Base-by-base conservation (phyloP, 2,888 invertebrate species). In the Aleiodes alternator region DNA sequence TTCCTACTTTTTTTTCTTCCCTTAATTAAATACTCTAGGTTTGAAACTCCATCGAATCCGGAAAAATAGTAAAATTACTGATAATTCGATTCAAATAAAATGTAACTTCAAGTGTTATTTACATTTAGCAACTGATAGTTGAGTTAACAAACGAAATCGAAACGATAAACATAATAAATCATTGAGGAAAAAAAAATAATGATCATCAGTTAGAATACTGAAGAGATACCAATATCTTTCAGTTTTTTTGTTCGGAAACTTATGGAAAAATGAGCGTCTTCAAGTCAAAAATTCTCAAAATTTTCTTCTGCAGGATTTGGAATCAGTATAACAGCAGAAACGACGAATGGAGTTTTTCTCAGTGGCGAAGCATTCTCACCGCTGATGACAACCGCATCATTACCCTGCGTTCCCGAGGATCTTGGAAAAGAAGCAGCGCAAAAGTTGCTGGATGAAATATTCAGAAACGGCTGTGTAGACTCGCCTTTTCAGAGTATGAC, bases 401-500 rank as follows among this genome's bases (percentile, higher is more conserved):
- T 94, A 71, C 93, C 93, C 1, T 92, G 94, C 0, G 91, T 97
- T 12, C 97, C 99, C 0, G 99, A 99, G 90, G 98, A 99, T 82
- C 86, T 99, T 11, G 99, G 98, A 0, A 92, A 91, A 80, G 92
- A 94, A 84, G 96, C 96, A 31, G 98, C 97, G 0, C 92, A 93
- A 85, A 91, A 93, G 78, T 90, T 99, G 5, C 89, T 99, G 16
- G 96, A 98, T 86, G 98, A 99, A 92, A 95, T 99, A 73, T 95
- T 95, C 87, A 92, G 96, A 64, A 98, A 97, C 34, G 99, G 99
- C 0, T 95, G 97, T 85, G 93, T 96, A 0, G 98, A 99, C 90
- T 95, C 97, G 0, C 90, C 94, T 59, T 96, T 95, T 87, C 99
- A 99, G 90, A 94, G 96, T 90, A 90, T 98, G 74, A 93, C 95